Conservation (phyloP, 2,888 invertebrate genomes). For the Nomada fabriciana region DNA sequence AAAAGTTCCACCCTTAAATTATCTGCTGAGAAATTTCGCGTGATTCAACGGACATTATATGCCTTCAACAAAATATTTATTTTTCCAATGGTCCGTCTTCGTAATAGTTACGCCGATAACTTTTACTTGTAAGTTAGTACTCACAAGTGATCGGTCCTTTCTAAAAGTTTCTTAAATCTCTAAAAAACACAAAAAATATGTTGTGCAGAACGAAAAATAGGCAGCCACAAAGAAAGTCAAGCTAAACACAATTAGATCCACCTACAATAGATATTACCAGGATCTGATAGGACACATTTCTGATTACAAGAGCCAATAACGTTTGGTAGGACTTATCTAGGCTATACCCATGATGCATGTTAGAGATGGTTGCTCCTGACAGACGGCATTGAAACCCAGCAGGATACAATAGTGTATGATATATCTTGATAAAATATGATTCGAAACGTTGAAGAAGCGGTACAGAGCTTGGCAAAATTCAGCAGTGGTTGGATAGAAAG, state of each 20-base stretch:
- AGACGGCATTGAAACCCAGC: slow-evolving; percentile 28
- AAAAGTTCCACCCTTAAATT: slow-evolving; percentile 1
- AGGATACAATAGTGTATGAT: slow-evolving; percentile 10
- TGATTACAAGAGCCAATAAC: slow-evolving; percentile 30
- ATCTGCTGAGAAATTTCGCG: neutral
- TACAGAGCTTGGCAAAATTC: neutral
- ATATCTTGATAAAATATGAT: slow-evolving; percentile 16
- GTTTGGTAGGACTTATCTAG: slow-evolving; percentile 31
- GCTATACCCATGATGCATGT: slow-evolving; percentile 4
- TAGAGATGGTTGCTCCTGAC: slow-evolving; percentile 28
- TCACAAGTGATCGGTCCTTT: no score
- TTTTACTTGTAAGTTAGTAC: no score
- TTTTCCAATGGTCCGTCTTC: neutral
- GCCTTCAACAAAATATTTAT: neutral
- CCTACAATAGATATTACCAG: slow-evolving; percentile 11
- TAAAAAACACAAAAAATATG: no score
- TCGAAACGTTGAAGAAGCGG: neutral
- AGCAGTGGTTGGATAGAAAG: slow-evolving; percentile 2
- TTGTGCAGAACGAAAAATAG: neutral
- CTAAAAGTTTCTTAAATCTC: no score
- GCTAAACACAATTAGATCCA: neutral
- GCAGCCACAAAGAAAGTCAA: neutral
- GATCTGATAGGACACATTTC: slow-evolving; percentile 7
- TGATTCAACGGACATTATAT: neutral
- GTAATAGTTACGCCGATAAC: no score